A percentile compares a stretch with the other conserved stretches of the same genome.
Conservation (phyloP, 1,140 invertebrate species). For the Mya arenaria region DNA sequence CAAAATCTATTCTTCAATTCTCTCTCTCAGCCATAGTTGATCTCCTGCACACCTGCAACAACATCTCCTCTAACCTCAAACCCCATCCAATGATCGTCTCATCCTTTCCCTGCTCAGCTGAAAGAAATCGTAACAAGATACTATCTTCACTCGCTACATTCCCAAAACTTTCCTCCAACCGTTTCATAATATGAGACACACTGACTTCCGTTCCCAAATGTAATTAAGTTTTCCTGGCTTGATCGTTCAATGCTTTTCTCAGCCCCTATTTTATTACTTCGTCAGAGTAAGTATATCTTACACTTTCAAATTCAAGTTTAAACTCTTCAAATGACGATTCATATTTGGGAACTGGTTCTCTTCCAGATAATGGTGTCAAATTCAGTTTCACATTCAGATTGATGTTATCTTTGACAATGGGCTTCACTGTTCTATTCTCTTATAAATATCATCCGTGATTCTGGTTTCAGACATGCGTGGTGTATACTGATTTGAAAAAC, state of each 20-base stretch:
- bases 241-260: not conserved
- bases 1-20: no score
- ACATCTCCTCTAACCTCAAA: not conserved
- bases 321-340: constrained; percentile 24
- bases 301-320: constrained; percentile 25
- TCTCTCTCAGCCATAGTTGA: no score
- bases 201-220: not conserved
- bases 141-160: constrained; percentile 15
- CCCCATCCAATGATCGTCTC: constrained; percentile 7
- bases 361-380: constrained; percentile 21
- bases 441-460: no score
- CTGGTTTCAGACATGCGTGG: no score
- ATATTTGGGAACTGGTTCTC: constrained; percentile 16
- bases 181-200: constrained; percentile 12
- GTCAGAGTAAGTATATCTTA: constrained; percentile 3
- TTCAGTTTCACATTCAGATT: constrained; percentile 13
- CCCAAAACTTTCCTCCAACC: constrained; percentile 1
- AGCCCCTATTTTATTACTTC: not conserved
- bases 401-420: no score
- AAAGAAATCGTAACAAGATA: not conserved
- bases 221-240: not conserved
- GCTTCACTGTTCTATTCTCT: no score
- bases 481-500: no score
- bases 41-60: no score
- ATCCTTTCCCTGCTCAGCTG: constrained; percentile 1